These are phyloP conservation scores for Gallinago media DNA, from an alignment of 2,113 vertebrate genomes.

Conservation along the genomic window DNA sequence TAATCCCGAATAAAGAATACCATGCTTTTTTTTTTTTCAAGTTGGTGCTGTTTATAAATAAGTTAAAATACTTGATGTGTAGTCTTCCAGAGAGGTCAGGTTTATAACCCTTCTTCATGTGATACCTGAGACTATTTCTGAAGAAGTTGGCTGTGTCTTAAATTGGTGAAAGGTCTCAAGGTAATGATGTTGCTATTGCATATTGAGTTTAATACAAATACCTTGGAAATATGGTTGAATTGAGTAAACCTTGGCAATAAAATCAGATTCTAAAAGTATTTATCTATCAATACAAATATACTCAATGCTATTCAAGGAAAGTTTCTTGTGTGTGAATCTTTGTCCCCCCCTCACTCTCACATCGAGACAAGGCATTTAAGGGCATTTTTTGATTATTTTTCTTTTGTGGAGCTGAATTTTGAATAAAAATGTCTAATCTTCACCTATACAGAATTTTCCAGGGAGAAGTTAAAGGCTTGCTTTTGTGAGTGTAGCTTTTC, in stretches of 20 bases:
- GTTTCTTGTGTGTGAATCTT: background rate
- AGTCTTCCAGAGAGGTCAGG: background rate
- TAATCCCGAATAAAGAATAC: background rate
- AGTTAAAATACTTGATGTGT: background rate
- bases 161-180: background rate
- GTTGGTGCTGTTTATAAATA: background rate
- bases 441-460: background rate
- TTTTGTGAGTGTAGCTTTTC: background rate
- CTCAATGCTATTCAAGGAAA: background rate
- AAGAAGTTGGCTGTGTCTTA: background rate
- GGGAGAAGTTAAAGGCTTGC: background rate
- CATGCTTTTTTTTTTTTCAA: background rate
- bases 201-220: background rate
- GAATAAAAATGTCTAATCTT: background rate
- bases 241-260: background rate
- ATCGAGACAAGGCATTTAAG: background rate
- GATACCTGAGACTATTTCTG: background rate
- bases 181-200: background rate
- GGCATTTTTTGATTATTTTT: background rate
- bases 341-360: fast-evolving
- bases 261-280: background rate
- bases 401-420: background rate
- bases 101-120: background rate
- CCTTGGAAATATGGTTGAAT: background rate
- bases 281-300: background rate